These are phyloP conservation scores for Hesperia comma DNA, from an alignment of 2,888 invertebrate genomes.

Conservation along the genomic window DNA sequence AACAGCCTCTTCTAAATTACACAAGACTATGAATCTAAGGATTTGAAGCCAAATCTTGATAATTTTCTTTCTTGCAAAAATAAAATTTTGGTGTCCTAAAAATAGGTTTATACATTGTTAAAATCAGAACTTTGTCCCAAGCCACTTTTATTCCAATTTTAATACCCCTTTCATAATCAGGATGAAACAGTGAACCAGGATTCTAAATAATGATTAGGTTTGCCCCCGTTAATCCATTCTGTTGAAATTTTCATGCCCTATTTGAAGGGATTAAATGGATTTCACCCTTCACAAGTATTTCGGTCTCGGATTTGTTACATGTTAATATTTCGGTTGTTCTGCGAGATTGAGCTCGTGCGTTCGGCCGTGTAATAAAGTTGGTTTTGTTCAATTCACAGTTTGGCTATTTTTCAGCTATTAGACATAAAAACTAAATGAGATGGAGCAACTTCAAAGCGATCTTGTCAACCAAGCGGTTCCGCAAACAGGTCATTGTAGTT, in stretches of 20 bases:
- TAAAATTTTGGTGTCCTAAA: no score
- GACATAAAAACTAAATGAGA: background rate
- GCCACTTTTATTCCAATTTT: slow-evolving; percentile 41
- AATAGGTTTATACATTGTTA: no score
- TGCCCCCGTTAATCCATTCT: slow-evolving; percentile 59
- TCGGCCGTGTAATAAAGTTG: slow-evolving; percentile 18
- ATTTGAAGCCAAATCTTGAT: no score
- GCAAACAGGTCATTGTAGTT: no score
- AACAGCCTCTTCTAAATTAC: no score
- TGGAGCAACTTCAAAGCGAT: background rate
- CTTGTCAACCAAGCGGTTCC: no score
- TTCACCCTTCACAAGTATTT: slow-evolving; percentile 48
- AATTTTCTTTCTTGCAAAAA: no score
- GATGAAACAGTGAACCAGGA: slow-evolving; percentile 40
- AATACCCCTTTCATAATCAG: slow-evolving; percentile 51
- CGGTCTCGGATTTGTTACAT: slow-evolving; percentile 33
- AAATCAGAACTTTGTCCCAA: background rate
- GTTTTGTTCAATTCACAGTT: slow-evolving; percentile 9
- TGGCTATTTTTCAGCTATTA: background rate
- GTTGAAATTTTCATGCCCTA: slow-evolving; percentile 63
- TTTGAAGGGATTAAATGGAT: slow-evolving; percentile 59
- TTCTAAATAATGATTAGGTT: slow-evolving; percentile 58
- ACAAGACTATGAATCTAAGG: no score
- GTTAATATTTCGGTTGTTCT: slow-evolving; percentile 39
- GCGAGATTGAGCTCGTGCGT: slow-evolving; percentile 21